Evolutionary conservation across 2,113 vertebrate genomes (phyloP).

Genomic region (Nanorana parkeri): DNA sequence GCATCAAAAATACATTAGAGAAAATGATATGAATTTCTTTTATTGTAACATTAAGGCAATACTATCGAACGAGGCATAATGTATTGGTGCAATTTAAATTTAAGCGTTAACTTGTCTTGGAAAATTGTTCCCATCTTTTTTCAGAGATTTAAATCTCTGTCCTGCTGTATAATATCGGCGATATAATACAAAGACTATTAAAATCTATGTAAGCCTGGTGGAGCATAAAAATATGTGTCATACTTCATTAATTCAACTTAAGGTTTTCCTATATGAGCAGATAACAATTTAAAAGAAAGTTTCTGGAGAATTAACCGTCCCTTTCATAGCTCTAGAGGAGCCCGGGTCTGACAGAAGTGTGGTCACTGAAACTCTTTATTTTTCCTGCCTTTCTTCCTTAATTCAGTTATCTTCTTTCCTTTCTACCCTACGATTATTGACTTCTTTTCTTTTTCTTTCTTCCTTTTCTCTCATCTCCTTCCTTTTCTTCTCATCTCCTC

Average conservation of each 20-base stretch:
- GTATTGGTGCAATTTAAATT: slow-evolving; percentile 40
- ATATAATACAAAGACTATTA: slow-evolving; percentile 11
- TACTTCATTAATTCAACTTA: slow-evolving; percentile 24
- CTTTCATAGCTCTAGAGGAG: too few relatives aligned
- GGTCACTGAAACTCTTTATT: too few relatives aligned
- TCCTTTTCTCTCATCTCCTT: too few relatives aligned
- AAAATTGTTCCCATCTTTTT: slow-evolving; percentile 45
- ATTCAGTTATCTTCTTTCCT: too few relatives aligned
- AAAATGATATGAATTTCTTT: slow-evolving; percentile 55
- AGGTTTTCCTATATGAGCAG: slow-evolving; percentile 1
- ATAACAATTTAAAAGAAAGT: not conserved
- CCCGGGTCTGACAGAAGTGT: too few relatives aligned
- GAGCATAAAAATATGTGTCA: slow-evolving; percentile 28
- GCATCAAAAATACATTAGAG: slow-evolving; percentile 56
- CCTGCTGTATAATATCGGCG: slow-evolving; percentile 26
- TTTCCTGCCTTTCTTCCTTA: too few relatives aligned
- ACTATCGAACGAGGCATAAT: slow-evolving; percentile 50
- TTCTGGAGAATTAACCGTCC: too few relatives aligned
- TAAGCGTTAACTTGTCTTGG: slow-evolving; percentile 38
- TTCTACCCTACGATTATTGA: too few relatives aligned
- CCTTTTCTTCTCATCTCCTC: too few relatives aligned
- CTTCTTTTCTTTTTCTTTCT: too few relatives aligned
- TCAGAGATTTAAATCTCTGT: slow-evolving; percentile 39
- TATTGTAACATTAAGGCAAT: slow-evolving; percentile 53
- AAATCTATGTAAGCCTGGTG: not conserved